Conservation (phyloP, 2,113 vertebrate genomes). For the Dryoscopus gambensis region DNA sequence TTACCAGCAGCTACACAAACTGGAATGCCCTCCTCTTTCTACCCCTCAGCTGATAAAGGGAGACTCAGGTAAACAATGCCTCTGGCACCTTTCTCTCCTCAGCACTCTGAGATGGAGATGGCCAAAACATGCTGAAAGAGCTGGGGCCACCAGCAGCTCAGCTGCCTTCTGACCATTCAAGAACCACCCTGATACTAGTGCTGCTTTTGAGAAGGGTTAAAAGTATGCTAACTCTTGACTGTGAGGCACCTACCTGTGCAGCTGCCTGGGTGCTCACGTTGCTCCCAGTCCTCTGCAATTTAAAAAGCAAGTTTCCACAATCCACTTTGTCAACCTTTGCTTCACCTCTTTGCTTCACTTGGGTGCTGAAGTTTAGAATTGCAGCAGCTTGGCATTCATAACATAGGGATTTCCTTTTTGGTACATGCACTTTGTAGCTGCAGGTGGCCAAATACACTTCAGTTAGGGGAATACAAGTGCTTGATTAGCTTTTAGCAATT, state of each 20-base stretch:
- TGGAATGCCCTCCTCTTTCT: not conserved
- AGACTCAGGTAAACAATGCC: not conserved
- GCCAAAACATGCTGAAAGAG: not conserved
- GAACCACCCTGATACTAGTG: not conserved
- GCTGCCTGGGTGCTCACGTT: not conserved
- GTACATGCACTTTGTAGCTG: not conserved
- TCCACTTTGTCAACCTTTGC: not conserved
- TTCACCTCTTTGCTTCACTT: not conserved
- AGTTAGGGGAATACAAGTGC: not conserved
- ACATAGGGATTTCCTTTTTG: not conserved
- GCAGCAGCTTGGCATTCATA: not conserved
- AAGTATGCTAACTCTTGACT: not conserved
- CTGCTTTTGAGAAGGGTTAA: not conserved
- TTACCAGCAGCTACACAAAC: not conserved
- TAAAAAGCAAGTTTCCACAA: not conserved
- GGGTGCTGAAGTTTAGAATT: not conserved
- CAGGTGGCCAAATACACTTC: not conserved
- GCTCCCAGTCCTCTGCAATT: not conserved
- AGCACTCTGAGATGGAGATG: not conserved
- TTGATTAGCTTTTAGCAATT: not conserved
- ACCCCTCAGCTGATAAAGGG: not conserved
- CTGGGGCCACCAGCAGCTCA: not conserved
- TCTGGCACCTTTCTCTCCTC: not conserved
- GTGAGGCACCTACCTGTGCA: not conserved
- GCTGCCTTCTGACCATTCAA: not conserved